Evolutionary conservation across 2,888 invertebrate species (phyloP).

Genomic region (Rhaphigaster nebulosa): DNA sequence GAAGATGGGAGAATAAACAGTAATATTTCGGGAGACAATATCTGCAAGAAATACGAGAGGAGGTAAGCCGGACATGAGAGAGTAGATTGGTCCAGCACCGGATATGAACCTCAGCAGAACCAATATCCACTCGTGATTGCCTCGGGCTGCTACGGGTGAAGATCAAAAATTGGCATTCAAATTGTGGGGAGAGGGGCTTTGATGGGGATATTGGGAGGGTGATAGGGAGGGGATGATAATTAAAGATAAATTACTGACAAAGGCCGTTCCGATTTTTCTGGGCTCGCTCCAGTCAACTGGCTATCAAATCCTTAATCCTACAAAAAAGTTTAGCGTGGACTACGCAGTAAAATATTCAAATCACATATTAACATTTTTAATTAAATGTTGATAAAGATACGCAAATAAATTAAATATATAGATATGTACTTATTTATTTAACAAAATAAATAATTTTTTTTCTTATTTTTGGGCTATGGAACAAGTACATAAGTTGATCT

Average conservation of each 20-base stretch:
- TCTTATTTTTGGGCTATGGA: no score
- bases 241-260: slow-evolving; percentile 23
- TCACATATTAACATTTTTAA: not conserved
- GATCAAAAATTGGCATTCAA: slow-evolving; percentile 43
- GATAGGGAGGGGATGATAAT: not conserved
- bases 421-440: no score
- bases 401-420: no score
- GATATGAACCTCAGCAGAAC: slow-evolving; percentile 31
- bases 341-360: not conserved
- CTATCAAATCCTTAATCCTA: not conserved
- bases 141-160: not conserved
- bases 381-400: no score
- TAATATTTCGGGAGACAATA: not conserved
- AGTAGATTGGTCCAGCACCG: not conserved
- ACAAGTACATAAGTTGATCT: no score
- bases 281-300: not conserved
- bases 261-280: not conserved
- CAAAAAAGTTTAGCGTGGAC: not conserved
- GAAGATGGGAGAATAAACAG: not conserved
- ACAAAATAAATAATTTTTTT: no score
- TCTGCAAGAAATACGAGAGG: not conserved
- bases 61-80: not conserved
- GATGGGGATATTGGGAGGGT: not conserved
- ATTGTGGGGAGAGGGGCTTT: not conserved
- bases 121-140: slow-evolving; percentile 43